Conservation (phyloP, 2,113 vertebrate genomes). For the Halichoeres trimaculatus region DNA sequence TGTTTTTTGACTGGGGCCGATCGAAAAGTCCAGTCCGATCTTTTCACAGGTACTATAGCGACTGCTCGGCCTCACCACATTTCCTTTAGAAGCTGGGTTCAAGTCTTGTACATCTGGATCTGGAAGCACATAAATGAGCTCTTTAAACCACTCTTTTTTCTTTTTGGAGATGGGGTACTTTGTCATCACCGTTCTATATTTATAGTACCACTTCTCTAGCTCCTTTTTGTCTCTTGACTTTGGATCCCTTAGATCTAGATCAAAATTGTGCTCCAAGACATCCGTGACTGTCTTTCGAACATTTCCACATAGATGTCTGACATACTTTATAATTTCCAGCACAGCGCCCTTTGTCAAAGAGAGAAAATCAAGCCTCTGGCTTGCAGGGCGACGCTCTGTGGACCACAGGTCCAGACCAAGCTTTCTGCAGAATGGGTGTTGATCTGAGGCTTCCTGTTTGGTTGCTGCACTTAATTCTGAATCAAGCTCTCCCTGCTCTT, state of each 20-base stretch:
- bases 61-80: background rate
- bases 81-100: background rate
- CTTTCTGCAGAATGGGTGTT: conserved; percentile 12
- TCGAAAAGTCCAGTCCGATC: conserved; percentile 32
- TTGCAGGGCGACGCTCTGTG: fast-evolving
- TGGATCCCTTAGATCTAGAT: conserved; percentile 19
- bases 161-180: background rate
- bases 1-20: background rate
- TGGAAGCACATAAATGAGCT: background rate
- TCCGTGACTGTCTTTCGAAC: conserved; percentile 4
- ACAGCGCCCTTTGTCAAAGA: conserved; percentile 23
- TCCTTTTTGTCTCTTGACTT: background rate
- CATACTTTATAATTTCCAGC: conserved; percentile 10
- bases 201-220: conserved; percentile 20
- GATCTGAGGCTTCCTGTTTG: background rate
- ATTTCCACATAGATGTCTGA: conserved; percentile 22
- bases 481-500: background rate
- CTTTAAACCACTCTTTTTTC: conserved; percentile 10
- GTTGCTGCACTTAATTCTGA: background rate
- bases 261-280: conserved; percentile 56
- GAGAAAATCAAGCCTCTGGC: conserved; percentile 31
- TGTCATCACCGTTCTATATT: background rate
- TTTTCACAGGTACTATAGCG: conserved; percentile 22
- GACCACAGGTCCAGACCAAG: conserved; percentile 47
- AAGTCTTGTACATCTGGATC: fast-evolving